Evolutionary conservation across 2,113 vertebrate species (phyloP), one percentile per base, ranked within the genome.

Genomic region (Cebidichthys violaceus): DNA sequence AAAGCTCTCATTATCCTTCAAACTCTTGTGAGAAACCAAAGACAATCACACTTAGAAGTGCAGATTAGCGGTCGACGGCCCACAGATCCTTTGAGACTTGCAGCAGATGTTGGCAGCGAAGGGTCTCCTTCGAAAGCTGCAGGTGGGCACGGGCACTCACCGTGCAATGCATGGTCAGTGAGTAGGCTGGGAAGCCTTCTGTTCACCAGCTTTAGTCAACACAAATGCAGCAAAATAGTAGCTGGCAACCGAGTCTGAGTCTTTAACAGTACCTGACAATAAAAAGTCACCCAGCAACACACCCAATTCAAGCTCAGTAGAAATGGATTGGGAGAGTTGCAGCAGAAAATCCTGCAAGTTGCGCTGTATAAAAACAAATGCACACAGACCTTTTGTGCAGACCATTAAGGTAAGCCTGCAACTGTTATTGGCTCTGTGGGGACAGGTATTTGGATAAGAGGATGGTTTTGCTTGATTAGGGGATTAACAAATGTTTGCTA

Each of bases 41-140:
- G 70, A 22, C 60, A 81, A 75, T 47, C 45, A 47, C 37, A 24
- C 9, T 50, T 22, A 57, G 5, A 64, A 31, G 55, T 77, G 29
- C 64, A 80, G 81, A 78, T 60, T 27, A 75, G 60, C 11, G 2
- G 35, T 67, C 29, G 81, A 7, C 27, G 68, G 69, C 77, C 83
- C 70, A 47, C 41, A 45, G 76, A 24, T 84, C 76, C 68, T 62
- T 3, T 54, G 72, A 83, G 82, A 86, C 74, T 66, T 71, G 50
- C 61, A 79, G 83, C 83, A 88, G 90, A 89, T 86, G 82, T 76
- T 90, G 85, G 60, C 72, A 77, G 66, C 9, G 35, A 3, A 14
- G 65, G 77, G 70, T 76, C 65, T 67, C 67, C 76, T 75, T 75
- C 65, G 13, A 24, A 43, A 83, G 55, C 83, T 83, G 79, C 71